Conservation (phyloP, 2,888 invertebrate genomes). For the Pristionchus maxplancki region DNA sequence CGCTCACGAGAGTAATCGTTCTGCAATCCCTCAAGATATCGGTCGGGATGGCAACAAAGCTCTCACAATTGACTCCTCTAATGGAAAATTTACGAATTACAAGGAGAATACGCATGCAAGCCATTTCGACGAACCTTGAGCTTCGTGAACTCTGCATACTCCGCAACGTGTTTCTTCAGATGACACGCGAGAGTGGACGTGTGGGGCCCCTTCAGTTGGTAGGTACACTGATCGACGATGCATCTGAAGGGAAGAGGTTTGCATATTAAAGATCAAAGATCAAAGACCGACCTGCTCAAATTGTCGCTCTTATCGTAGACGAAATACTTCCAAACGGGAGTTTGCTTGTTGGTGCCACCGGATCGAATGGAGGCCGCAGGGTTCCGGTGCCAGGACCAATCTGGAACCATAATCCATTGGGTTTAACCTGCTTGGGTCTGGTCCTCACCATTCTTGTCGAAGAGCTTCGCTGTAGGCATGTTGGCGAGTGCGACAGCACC, state of each 20-base stretch:
- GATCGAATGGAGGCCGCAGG: slow-evolving; percentile 76
- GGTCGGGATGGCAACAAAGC: not conserved
- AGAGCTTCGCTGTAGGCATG: slow-evolving; percentile 73
- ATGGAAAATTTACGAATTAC: not conserved
- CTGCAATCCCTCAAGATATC: slow-evolving; percentile 53
- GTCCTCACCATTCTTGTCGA: slow-evolving; percentile 60
- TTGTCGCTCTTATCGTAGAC: slow-evolving; percentile 76
- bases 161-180: slow-evolving; percentile 74
- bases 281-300: slow-evolving; percentile 65
- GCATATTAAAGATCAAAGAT: not conserved
- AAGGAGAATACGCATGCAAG: not conserved
- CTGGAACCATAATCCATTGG: too few species aligned
- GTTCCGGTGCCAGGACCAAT: slow-evolving; percentile 77
- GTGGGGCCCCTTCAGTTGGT: slow-evolving; percentile 76
- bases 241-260: slow-evolving; percentile 71
- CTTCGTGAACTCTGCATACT: slow-evolving; percentile 75
- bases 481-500: slow-evolving; percentile 76
- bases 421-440: too few species aligned
- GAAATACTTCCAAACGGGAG: slow-evolving; percentile 77
- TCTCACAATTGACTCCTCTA: not conserved
- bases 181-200: slow-evolving; percentile 76
- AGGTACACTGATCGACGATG: slow-evolving; percentile 76
- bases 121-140: slow-evolving; percentile 64
- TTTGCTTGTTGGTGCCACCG: slow-evolving; percentile 77
- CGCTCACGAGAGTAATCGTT: slow-evolving; percentile 64